Evolutionary conservation across 2,888 invertebrate genomes (phyloP).

Genomic region (Catocala sponsa): DNA sequence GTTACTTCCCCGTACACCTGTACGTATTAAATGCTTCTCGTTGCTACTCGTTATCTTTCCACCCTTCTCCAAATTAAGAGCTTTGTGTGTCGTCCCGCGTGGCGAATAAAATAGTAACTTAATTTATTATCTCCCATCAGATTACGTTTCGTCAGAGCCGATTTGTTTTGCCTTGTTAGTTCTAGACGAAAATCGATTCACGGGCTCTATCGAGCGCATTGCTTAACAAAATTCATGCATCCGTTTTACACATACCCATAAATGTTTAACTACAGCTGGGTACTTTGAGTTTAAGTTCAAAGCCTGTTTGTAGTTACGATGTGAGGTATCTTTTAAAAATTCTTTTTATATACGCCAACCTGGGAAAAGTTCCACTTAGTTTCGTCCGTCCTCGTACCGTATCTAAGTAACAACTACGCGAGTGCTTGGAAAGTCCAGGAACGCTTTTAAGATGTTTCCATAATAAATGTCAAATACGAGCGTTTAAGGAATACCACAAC

Average conservation of each 20-base stretch:
- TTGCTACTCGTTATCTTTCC: conserved; percentile 71
- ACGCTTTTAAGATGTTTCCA: conserved; percentile 78
- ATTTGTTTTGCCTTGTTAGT: conserved; percentile 29
- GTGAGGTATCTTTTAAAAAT: conserved; percentile 77
- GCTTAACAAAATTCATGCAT: conserved; percentile 12
- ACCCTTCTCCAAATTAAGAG: conserved; percentile 69
- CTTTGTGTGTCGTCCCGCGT: conserved; percentile 58
- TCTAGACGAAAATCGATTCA: conserved; percentile 14
- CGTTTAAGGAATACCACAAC: conserved; percentile 21
- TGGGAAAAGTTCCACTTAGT: conserved; percentile 84
- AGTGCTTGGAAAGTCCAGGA: conserved; percentile 77
- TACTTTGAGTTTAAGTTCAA: conserved; percentile 55
- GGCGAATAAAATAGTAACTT: conserved; percentile 53
- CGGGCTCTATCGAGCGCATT: conserved; percentile 4
- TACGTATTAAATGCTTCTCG: conserved; percentile 66
- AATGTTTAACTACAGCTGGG: conserved; percentile 25
- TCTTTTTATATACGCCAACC: conserved; percentile 81
- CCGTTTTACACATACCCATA: conserved; percentile 16
- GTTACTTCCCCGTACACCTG: conserved; percentile 66
- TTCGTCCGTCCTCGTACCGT: conserved; percentile 75
- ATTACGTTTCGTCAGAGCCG: conserved; percentile 29
- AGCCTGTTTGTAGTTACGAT: conserved; percentile 67
- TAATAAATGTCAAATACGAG: conserved; percentile 68
- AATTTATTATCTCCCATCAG: conserved; percentile 49
- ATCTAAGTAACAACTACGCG: conserved; percentile 77